Conservation (phyloP, 2,113 vertebrate species). For the Mustelus asterias region DNA sequence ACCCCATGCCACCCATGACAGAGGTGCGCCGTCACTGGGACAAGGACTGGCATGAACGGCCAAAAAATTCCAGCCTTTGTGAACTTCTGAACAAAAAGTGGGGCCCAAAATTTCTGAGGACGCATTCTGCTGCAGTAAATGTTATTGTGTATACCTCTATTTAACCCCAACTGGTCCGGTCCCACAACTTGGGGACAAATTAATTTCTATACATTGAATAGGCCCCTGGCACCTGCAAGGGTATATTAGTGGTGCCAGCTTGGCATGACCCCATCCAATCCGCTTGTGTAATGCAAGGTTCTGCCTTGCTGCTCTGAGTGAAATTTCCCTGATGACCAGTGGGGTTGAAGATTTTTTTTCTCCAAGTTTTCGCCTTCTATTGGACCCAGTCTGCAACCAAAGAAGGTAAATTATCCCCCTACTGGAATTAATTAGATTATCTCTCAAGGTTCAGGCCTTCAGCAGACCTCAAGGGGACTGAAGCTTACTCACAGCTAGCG, state of each 20-base stretch:
- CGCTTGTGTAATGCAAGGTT: background rate
- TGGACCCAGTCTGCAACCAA: background rate
- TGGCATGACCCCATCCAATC: background rate
- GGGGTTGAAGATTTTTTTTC: background rate
- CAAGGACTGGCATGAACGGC: no score
- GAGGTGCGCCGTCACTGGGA: no score
- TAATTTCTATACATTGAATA: background rate
- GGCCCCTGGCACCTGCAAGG: background rate
- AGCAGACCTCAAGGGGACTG: background rate
- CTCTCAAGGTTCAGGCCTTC: background rate
- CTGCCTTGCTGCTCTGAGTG: background rate
- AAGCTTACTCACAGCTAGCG: background rate
- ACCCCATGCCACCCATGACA: no score
- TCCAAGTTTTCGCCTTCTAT: background rate
- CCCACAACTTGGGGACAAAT: background rate
- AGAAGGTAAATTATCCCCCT: background rate
- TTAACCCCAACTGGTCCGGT: background rate
- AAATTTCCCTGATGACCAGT: background rate
- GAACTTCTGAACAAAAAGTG: background rate
- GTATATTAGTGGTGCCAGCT: background rate
- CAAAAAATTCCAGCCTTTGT: background rate
- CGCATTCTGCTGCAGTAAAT: background rate
- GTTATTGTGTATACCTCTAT: background rate
- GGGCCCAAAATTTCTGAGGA: background rate
- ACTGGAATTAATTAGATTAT: background rate